Percentiles rank a stretch among this genome's conserved stretches.
phyloP scores from a whole-genome alignment of 1,140 invertebrate species.

The Drosophila gunungcola region DNA sequence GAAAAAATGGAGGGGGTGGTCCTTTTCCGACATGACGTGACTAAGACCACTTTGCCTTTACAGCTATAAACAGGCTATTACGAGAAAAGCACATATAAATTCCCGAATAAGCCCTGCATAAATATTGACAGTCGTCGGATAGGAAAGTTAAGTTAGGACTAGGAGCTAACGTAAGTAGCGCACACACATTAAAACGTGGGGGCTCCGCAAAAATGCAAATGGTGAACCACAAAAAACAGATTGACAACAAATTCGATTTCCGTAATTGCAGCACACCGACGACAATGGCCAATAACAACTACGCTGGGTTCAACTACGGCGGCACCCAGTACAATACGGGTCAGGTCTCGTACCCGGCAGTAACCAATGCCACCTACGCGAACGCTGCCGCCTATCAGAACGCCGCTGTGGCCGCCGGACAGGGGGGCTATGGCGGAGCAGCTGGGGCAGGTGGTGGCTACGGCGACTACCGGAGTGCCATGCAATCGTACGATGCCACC shows the following conservation, averaged over 20 bases:
- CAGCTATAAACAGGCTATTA: constrained; percentile 75
- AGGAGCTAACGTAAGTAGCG: constrained; percentile 62
- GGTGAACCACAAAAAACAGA: constrained; percentile 28
- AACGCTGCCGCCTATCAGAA: constrained; percentile 80
- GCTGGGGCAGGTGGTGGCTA: constrained; percentile 86
- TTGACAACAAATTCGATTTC: constrained; percentile 68
- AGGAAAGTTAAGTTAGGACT: neutral
- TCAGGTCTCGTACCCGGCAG: constrained; percentile 79
- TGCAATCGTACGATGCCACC: constrained; percentile 87
- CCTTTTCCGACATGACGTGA: constrained; percentile 65
- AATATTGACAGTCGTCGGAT: constrained; percentile 28
- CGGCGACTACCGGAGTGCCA: constrained; percentile 88
- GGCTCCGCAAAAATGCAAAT: neutral
- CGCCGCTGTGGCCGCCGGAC: constrained; percentile 79
- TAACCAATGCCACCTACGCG: constrained; percentile 81
- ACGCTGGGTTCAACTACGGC: constrained; percentile 95
- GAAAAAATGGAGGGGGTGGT: constrained; percentile 48
- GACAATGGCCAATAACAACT: constrained; percentile 95
- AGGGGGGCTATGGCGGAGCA: constrained; percentile 65
- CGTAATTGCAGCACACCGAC: constrained; percentile 54
- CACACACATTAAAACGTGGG: constrained; percentile 1
- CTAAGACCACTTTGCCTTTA: constrained; percentile 75
- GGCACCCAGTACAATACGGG: constrained; percentile 93
- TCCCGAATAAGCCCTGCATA: constrained; percentile 50
- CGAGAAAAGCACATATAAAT: constrained; percentile 71